These are phyloP conservation scores for Porites lutea DNA, from an alignment of 64 coral and sea anemone species.

Conservation along the genomic window DNA sequence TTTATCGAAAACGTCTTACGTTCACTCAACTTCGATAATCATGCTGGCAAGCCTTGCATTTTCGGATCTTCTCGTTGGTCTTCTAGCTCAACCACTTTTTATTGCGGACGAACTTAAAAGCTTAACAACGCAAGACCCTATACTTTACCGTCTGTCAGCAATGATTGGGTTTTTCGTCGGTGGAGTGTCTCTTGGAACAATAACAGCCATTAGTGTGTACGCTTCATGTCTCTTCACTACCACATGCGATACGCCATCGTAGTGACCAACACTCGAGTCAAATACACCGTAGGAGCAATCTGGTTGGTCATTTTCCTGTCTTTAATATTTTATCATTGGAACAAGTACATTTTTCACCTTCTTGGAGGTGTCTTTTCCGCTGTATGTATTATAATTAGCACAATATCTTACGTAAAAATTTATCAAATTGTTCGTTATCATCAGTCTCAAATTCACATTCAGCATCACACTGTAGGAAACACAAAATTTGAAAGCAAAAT, in stretches of 20 bases:
- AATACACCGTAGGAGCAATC: background rate
- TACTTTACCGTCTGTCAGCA: background rate
- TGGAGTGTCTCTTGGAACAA: background rate
- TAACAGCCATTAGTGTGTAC: background rate
- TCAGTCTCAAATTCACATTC: background rate
- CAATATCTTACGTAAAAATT: background rate
- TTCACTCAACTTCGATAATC: conserved; percentile 17
- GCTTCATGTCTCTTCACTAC: background rate
- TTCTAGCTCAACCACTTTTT: conserved; percentile 12
- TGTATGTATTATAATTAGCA: background rate
- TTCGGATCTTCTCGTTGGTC: conserved; percentile 51
- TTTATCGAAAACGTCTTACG: background rate
- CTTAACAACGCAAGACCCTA: background rate
- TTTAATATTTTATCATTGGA: background rate
- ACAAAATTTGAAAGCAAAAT: background rate
- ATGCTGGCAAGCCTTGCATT: conserved; percentile 24
- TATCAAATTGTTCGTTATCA: background rate
- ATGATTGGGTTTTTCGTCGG: background rate
- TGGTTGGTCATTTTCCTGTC: background rate
- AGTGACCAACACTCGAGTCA: background rate
- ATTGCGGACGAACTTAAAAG: background rate
- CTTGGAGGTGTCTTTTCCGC: too few species aligned
- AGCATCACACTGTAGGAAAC: background rate
- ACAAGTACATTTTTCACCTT: too few species aligned
- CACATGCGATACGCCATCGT: background rate